These are phyloP conservation scores for Melipona bicolor DNA, from an alignment of 2,888 invertebrate genomes.

Conservation along the genomic window DNA sequence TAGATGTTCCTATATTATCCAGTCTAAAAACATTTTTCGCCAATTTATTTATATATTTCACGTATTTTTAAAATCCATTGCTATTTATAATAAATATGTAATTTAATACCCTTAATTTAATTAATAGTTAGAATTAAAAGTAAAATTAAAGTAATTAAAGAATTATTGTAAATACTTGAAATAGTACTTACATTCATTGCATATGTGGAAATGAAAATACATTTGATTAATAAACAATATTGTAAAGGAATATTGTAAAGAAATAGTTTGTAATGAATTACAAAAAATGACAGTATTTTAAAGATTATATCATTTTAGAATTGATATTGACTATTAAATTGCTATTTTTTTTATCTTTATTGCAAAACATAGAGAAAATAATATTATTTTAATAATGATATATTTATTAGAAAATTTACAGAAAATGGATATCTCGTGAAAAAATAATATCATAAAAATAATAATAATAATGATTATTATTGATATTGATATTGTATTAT, in stretches of 20 bases:
- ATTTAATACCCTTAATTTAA: not conserved
- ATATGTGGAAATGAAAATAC: not conserved
- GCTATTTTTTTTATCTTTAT: not conserved
- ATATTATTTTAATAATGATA: no score
- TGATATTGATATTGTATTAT: not conserved
- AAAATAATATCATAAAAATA: not conserved
- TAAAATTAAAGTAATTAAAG: conserved; percentile 7
- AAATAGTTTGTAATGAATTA: not conserved
- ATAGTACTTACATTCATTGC: not conserved
- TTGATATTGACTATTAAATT: not conserved
- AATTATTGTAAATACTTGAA: not conserved
- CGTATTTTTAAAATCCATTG: conserved; percentile 16
- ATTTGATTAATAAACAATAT: not conserved
- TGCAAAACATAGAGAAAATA: not conserved
- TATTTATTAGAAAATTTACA: not conserved
- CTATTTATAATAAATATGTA: not conserved
- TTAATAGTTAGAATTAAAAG: not conserved
- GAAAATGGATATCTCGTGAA: not conserved
- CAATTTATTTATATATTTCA: conserved; percentile 47
- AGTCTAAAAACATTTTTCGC: conserved; percentile 77
- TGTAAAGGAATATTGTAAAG: not conserved
- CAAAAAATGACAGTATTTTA: not conserved
- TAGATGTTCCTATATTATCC: conserved; percentile 80
- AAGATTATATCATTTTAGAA: not conserved
- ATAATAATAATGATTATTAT: not conserved